Evolutionary conservation across 2,113 vertebrate species (phyloP).

Genomic region (Desmodus rotundus): DNA sequence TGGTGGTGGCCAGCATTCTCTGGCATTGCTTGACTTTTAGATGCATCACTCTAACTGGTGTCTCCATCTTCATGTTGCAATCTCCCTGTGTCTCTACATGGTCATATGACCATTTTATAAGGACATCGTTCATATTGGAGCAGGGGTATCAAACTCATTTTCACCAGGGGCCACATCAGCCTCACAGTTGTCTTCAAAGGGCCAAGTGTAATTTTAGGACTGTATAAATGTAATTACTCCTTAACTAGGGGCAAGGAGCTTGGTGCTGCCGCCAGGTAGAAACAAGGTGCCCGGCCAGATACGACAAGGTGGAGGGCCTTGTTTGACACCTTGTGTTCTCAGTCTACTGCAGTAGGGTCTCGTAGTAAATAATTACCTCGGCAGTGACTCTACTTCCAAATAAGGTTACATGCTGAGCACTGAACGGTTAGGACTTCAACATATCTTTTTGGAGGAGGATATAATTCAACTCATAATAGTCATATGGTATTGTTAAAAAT

Average conservation of each 20-base stretch:
- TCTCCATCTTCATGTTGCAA: neutral
- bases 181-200: too few relatives aligned
- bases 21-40: neutral
- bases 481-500: neutral
- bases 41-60: neutral
- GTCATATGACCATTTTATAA: neutral
- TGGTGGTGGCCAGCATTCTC: neutral
- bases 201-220: too few relatives aligned
- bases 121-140: too few relatives aligned
- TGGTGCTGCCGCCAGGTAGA: too few relatives aligned
- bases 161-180: too few relatives aligned
- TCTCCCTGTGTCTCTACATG: fast-evolving
- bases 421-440: neutral
- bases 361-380: neutral
- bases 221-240: too few relatives aligned
- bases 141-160: too few relatives aligned
- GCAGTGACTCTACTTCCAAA: neutral
- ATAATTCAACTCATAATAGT: neutral
- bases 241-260: too few relatives aligned
- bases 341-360: too few relatives aligned
- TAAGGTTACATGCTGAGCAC: neutral
- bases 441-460: neutral
- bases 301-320: too few relatives aligned
- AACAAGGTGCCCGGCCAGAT: too few relatives aligned
- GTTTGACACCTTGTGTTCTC: too few relatives aligned